Base-by-base conservation (phyloP, 2,113 vertebrate species). In the Cebidichthys violaceus region DNA sequence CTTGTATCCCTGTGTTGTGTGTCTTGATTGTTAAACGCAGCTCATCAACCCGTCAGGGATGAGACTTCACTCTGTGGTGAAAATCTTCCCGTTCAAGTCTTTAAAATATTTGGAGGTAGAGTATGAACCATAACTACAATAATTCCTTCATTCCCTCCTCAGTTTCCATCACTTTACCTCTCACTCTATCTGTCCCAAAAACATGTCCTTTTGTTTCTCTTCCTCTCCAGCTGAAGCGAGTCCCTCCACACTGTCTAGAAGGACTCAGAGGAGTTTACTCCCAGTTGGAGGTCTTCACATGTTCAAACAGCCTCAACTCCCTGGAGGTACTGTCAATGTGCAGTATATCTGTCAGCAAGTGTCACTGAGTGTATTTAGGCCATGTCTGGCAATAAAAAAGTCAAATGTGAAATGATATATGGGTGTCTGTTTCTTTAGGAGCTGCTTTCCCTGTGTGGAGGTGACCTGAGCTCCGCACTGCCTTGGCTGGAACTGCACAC, bases 1-100 rank as follows among this genome's bases (percentile, higher is more conserved):
- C 33, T 6, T 17, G 6, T 10, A 35, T 0, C 7, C 4, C 29
- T 54, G 17, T 17, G 3, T n/a, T 75, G 13, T 62, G 0, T 77
- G 1, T 67, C 3, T 70, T 70, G 2, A 55, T 82, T 9, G 78
- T 73, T 10, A 29, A 39, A 52, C 33, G 17, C 74, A 99, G 98
- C 94, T 99, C 0, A 66, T 97, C 82, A 96, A 96, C 82, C 90
- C 95, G 27, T 91, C 96, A 59, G 96, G 93, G 14, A 76, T 60
- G 65, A 95, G 87, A 75, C 88, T 95, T 27, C 95, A 96, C 73
- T 96, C 96, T 15, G 88, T 95, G 79, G 96, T 99, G 93, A 98
- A 97, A 91, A 97, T 99, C 90, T 99, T 97, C 75, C 97, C 97
- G 4, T 99, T 99, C 93, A 99, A 99, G 91, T 98, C 97, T 35